phyloP scores from a whole-genome alignment of 2,797 vertebrate genomes.

The Sebastes vulpes region DNA sequence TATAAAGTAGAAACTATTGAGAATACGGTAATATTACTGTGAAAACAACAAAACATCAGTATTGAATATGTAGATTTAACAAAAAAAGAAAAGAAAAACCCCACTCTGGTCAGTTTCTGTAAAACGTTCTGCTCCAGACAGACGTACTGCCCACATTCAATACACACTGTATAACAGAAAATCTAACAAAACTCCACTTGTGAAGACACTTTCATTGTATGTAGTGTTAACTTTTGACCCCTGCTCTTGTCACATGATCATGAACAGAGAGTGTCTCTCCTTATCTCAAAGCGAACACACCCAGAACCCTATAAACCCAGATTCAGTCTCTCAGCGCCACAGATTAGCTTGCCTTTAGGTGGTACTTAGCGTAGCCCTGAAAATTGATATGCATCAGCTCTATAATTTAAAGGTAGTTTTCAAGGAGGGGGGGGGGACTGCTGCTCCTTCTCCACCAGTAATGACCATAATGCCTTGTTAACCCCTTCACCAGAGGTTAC shows the following conservation, averaged over 20 bases:
- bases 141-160: background rate
- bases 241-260: constrained; percentile 55
- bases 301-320: constrained; percentile 48
- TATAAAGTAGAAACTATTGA: background rate
- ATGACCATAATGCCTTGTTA: constrained; percentile 80
- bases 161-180: background rate
- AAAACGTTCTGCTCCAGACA: no score
- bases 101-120: no score
- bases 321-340: constrained; percentile 46
- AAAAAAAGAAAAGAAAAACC: no score
- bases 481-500: constrained; percentile 75
- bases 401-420: constrained; percentile 77
- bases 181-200: background rate
- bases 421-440: constrained; percentile 7
- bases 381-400: constrained; percentile 74
- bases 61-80: no score
- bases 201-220: background rate
- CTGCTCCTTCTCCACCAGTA: constrained; percentile 58
- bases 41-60: background rate
- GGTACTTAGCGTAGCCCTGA: constrained; percentile 71
- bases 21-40: background rate
- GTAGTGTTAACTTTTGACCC: constrained; percentile 49
- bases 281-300: constrained; percentile 59
- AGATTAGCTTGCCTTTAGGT: constrained; percentile 72
- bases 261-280: constrained; percentile 42